phyloP scores from a whole-genome alignment of 2,113 vertebrate genomes.

The Falco punctatus region DNA sequence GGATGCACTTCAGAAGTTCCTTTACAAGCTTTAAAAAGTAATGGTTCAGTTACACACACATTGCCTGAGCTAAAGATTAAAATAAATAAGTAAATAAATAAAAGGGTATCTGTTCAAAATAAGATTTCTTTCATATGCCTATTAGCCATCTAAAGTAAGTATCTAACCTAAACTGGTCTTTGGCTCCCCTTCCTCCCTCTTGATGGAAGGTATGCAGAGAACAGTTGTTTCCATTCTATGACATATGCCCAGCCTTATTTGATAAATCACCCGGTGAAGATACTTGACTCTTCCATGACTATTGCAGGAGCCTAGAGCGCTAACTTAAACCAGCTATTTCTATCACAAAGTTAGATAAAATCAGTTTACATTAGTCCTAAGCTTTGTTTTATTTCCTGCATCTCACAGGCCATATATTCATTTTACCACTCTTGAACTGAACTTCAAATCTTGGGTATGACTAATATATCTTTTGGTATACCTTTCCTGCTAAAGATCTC shows the following conservation, averaged over 20 bases:
- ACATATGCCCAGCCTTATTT: no score
- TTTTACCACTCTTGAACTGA: neutral
- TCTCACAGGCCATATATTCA: neutral
- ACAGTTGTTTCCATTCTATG: neutral
- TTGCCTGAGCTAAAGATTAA: neutral
- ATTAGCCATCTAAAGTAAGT: neutral
- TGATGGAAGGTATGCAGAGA: neutral
- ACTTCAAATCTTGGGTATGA: neutral
- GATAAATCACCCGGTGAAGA: neutral
- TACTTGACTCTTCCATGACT: neutral
- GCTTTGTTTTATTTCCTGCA: neutral
- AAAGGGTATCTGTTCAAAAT: neutral
- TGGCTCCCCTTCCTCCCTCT: accelerated
- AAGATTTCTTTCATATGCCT: neutral
- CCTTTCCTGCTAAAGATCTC: neutral
- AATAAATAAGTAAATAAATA: neutral
- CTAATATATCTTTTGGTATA: neutral
- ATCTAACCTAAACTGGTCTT: neutral
- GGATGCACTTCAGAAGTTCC: neutral
- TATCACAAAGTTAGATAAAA: neutral
- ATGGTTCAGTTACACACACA: neutral
- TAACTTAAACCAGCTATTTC: accelerated
- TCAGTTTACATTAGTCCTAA: neutral
- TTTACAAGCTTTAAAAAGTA: neutral
- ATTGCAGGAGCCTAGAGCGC: neutral